phyloP scores from a whole-genome alignment of 1,140 invertebrate species.

The Eriosoma lanigerum region DNA sequence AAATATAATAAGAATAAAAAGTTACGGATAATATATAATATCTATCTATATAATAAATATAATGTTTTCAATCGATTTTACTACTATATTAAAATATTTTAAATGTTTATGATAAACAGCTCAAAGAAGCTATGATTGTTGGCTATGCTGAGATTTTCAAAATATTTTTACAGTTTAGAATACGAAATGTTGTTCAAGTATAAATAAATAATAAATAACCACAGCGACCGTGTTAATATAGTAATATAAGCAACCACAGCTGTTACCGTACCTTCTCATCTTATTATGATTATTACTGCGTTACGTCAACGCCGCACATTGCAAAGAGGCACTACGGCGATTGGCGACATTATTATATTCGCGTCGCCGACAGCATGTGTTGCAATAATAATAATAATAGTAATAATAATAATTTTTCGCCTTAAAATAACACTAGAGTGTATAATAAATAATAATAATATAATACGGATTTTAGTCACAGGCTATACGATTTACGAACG shows the following conservation, averaged over 20 bases:
- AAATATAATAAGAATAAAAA: too few species aligned
- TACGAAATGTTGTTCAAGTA: neutral
- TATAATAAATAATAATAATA: too few species aligned
- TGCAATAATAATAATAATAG: conserved; percentile 30
- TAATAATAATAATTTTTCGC: conserved; percentile 32
- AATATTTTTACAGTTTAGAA: too few species aligned
- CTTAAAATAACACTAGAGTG: neutral
- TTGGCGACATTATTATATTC: conserved; percentile 14
- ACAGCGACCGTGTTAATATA: conserved; percentile 26
- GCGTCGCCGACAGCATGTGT: conserved; percentile 17
- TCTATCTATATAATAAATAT: too few species aligned
- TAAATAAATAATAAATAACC: conserved; percentile 43
- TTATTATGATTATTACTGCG: conserved; percentile 31
- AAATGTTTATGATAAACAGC: too few species aligned
- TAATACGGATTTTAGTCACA: conserved; percentile 23
- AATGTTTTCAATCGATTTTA: too few species aligned
- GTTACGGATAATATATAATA: too few species aligned
- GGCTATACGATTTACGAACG: neutral
- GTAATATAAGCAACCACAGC: conserved; percentile 34
- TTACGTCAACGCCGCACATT: conserved; percentile 24
- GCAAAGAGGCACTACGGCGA: neutral
- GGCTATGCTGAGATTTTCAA: too few species aligned
- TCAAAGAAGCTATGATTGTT: too few species aligned
- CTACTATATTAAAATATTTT: too few species aligned
- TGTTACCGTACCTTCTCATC: conserved; percentile 37